Evolutionary conservation across 2,113 vertebrate genomes (phyloP).

Genomic region (Alaudala cheleensis): DNA sequence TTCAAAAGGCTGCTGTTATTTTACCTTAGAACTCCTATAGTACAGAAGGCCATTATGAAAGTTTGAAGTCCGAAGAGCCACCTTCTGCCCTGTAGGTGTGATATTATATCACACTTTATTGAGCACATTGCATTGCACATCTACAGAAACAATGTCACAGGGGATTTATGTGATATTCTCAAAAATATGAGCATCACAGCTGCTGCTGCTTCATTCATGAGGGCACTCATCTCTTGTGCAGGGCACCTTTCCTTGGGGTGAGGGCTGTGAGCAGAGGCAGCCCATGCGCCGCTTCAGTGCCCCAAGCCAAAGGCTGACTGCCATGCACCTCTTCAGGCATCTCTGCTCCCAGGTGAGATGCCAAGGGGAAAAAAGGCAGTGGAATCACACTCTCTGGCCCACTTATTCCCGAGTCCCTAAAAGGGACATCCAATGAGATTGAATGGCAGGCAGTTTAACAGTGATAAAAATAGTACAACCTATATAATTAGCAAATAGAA

Average conservation of each 20-base stretch:
- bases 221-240: background rate
- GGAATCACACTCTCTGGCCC: slow-evolving; percentile 33
- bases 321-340: rapidly evolving
- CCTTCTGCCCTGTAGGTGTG: background rate
- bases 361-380: background rate
- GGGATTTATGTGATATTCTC: background rate
- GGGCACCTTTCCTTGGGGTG: background rate
- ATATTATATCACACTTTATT: background rate
- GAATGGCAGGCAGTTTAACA: slow-evolving; percentile 49
- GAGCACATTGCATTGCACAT: background rate
- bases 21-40: background rate
- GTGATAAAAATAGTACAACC: slow-evolving; percentile 64
- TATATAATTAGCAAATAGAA: slow-evolving; percentile 65
- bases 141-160: background rate
- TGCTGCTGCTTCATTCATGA: background rate
- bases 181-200: background rate
- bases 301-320: background rate
- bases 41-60: background rate
- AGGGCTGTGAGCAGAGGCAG: background rate
- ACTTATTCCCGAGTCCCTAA: slow-evolving; percentile 38
- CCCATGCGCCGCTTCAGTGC: rapidly evolving
- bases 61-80: background rate
- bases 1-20: background rate
- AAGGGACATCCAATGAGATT: slow-evolving; percentile 59
- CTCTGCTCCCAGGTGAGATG: background rate